Base-by-base conservation (phyloP, 2,888 invertebrate genomes). In the Axea sp. region DNA sequence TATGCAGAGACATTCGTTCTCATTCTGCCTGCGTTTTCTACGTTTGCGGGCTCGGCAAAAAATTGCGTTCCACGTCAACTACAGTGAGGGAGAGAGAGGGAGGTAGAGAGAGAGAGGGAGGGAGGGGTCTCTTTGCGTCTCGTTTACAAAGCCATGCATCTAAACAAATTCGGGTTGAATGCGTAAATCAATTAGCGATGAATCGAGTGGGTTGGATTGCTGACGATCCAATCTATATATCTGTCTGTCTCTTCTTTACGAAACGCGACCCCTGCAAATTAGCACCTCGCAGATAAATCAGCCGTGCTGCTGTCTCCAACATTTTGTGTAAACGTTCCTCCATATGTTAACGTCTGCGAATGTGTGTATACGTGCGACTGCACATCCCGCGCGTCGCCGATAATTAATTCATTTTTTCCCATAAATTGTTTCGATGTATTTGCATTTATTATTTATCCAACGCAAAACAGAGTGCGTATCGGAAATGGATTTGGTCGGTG, bases 261-360 rank as follows among this genome's bases (percentile, higher is more conserved):
- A 53, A 37, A 22, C 37, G 30, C 35, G 43, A 53, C 5, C 7
- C 22, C 31, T 53, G 45, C 53, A 35, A 49, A 67, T 67, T 57
- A 47, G 37, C 57, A 55, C 57, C 51, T 26, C 31, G 57, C 41
- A 37, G 49, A 67, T 57, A 55, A 67, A 67, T 67, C 37, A 67
- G 37, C 19, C 39, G 53, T 28, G 4, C 11, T 33, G 14, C 59
- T 60, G 59, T 59, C 45, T 43, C 35, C 35, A 53, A 31, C 57
- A 67, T 57, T 55, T 55, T 47, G 39, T 15, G 26, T 35, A 31
- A 41, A 39, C 41, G 31, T 12, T 39, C 26, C 9, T n/a, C 9
- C 11, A 11, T n/a, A 8, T 17, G 45, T 17, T 9, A n/a, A n/a
- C 3, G 15, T 47, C 7, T 31, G n/a, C n/a, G n/a, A n/a, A 12